Evolutionary conservation across 2,113 vertebrate species (phyloP).

Genomic region (Turdus rufiventris): DNA sequence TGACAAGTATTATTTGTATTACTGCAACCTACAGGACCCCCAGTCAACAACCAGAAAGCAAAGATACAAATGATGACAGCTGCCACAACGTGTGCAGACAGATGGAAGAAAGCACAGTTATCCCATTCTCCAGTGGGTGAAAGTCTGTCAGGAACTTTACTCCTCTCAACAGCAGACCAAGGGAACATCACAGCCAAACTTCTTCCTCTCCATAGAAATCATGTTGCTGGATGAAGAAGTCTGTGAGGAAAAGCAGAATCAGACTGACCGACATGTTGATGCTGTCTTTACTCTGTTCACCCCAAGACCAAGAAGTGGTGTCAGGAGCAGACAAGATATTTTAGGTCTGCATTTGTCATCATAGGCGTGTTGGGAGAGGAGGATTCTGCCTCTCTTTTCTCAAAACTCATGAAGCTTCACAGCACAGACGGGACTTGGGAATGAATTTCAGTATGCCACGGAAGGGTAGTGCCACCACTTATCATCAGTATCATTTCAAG

Average conservation of each 20-base stretch:
- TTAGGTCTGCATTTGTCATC: not conserved
- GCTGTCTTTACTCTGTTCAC: not conserved
- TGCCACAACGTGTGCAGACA: not conserved
- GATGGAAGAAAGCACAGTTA: conserved; percentile 27
- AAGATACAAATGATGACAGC: conserved; percentile 9
- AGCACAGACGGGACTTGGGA: not conserved
- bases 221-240: not conserved
- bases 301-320: not conserved
- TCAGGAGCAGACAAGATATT: not conserved
- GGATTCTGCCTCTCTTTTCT: not conserved
- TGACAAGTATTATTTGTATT: conserved; percentile 11
- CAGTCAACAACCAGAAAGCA: conserved; percentile 6
- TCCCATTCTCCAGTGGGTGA: not conserved
- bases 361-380: accelerated
- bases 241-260: not conserved
- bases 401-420: not conserved
- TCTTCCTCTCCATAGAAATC: not conserved
- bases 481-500: not conserved
- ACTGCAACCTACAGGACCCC: not conserved
- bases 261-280: not conserved
- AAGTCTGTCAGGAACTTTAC: not conserved
- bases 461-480: not conserved
- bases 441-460: not conserved
- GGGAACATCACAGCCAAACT: not conserved
- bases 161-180: not conserved